These are phyloP conservation scores for Papilio aristodemus DNA, from an alignment of 1,140 invertebrate species.

Conservation along the genomic window DNA sequence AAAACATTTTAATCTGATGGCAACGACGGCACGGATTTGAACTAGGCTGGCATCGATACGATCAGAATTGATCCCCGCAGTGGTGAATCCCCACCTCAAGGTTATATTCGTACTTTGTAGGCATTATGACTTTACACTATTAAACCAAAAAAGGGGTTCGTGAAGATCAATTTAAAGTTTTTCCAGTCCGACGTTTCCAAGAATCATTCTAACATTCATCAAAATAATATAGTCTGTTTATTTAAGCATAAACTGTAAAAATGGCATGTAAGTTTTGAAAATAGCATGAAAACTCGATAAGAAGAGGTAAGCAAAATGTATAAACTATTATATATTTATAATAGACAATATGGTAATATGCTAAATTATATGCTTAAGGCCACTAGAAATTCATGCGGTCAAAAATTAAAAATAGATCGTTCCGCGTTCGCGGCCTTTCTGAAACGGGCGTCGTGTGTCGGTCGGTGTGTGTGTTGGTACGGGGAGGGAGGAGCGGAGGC, in stretches of 20 bases:
- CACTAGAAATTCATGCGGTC: conserved; percentile 46
- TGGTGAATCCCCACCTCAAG: conserved; percentile 28
- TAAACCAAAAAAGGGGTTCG: background rate
- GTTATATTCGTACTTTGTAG: conserved; percentile 10
- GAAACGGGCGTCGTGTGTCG: conserved; percentile 53
- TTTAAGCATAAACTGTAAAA: conserved; percentile 22
- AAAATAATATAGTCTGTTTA: conserved; percentile 21
- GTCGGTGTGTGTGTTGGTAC: conserved; percentile 36
- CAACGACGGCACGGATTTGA: background rate
- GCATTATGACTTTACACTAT: conserved; percentile 1
- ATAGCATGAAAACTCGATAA: background rate
- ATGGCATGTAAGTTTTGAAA: background rate
- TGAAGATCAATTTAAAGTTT: conserved; percentile 14
- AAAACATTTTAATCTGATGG: conserved; percentile 20
- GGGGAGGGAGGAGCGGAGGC: conserved; percentile 47
- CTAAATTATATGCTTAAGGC: conserved; percentile 41
- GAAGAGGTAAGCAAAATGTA: background rate
- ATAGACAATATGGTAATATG: conserved; percentile 21
- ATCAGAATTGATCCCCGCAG: conserved; percentile 17
- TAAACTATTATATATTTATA: background rate
- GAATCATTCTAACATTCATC: conserved; percentile 2
- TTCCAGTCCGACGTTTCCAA: conserved; percentile 1
- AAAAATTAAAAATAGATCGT: conserved; percentile 74
- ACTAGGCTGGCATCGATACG: conserved; percentile 8
- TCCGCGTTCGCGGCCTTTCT: conserved; percentile 71